phyloP scores from a whole-genome alignment of 2,113 vertebrate genomes.

The Theristicus caerulescens region DNA sequence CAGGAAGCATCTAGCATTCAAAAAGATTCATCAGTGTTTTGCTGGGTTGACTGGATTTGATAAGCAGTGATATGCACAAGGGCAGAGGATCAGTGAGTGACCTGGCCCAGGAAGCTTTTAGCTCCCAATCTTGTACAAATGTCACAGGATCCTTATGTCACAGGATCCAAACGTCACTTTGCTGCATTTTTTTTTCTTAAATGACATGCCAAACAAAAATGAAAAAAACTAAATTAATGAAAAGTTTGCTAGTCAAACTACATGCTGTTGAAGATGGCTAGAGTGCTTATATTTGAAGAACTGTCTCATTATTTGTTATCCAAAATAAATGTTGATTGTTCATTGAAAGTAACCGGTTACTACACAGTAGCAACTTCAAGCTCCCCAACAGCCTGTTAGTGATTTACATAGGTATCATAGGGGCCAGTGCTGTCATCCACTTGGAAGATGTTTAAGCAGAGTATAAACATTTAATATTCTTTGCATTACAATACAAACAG shows the following conservation, averaged over 20 bases:
- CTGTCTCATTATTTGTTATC: neutral
- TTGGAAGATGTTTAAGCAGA: neutral
- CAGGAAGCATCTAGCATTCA: neutral
- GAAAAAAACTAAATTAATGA: neutral
- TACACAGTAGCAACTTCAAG: neutral
- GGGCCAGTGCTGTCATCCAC: neutral
- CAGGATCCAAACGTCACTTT: neutral
- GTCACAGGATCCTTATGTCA: neutral
- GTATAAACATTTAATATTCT: neutral
- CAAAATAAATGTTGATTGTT: neutral
- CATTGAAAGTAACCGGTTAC: neutral
- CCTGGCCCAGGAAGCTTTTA: neutral
- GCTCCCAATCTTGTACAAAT: neutral
- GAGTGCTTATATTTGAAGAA: neutral
- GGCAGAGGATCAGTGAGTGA: neutral
- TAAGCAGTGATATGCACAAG: neutral
- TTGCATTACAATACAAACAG: neutral
- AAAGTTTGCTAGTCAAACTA: neutral
- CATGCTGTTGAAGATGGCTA: neutral
- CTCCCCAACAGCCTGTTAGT: neutral
- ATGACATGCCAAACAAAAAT: fast-evolving
- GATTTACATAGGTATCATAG: neutral
- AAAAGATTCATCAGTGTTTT: neutral
- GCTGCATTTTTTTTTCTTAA: neutral
- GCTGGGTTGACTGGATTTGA: neutral